phyloP scores from a whole-genome alignment of 2,113 vertebrate species.

The Ovis aries region DNA sequence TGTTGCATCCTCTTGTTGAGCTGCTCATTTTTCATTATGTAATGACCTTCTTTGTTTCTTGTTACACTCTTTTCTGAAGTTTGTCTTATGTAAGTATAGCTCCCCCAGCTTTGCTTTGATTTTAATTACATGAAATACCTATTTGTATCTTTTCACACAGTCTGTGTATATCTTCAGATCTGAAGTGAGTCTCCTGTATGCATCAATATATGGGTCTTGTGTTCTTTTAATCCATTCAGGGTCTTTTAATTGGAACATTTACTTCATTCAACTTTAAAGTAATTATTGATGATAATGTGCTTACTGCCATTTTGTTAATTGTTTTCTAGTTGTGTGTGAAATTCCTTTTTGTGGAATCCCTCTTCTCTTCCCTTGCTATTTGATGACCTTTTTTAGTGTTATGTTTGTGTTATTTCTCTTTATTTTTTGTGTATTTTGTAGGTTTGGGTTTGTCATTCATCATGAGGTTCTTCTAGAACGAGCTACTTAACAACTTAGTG shows the following conservation, averaged over 20 bases:
- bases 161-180: background rate
- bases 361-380: background rate
- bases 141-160: background rate
- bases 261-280: background rate
- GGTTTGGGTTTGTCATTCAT: background rate
- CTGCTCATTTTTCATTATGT: background rate
- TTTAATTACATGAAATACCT: background rate
- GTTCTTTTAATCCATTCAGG: background rate
- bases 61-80: background rate
- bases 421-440: background rate
- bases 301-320: background rate
- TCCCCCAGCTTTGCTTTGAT: background rate
- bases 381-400: background rate
- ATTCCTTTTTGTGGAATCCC: background rate
- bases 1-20: background rate
- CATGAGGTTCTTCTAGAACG: background rate
- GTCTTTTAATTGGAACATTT: background rate
- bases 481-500: background rate
- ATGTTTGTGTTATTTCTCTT: background rate
- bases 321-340: background rate
- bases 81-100: background rate
- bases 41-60: background rate
- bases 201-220: background rate
- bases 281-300: background rate
- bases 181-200: background rate